Evolutionary conservation across 2,888 invertebrate genomes (phyloP), one percentile per base, ranked within the genome.

Genomic region (Vannuccia rotundouncinata): DNA sequence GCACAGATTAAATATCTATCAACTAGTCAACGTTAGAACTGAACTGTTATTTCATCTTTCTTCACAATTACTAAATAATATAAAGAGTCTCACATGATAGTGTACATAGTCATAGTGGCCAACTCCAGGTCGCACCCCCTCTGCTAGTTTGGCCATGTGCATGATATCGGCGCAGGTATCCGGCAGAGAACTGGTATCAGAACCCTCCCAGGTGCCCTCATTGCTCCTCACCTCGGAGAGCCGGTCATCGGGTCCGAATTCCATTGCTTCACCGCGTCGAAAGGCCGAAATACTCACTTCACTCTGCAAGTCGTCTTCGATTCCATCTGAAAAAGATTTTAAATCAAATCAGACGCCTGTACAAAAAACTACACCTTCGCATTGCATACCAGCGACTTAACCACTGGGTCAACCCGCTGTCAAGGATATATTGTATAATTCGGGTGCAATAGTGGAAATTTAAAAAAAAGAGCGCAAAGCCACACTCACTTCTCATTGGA

Each of bases 251-350:
- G 45, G 45, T 10, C 45, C 45, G 45, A 45, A 45, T 17, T 45
- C 45, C 45, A 45, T 45, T 10, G 45, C 45, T n/a, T 30, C 31
- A 31, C 77, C 77, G 30, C 77, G 30, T n/a, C 77, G 45, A 45
- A 31, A 77, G 25, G 77, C 77, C 45, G 77, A 77, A 30, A 77
- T 77, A 31, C 77, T 77, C 17, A 77, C 77, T 45, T 31, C 77
- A 25, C 31, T 31, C n/a, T 1, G 31, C n/a, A 77, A 25, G 45
- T 77, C 77, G 17, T 45, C 45, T 45, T 45, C 45, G 17, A 45
- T 45, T 45, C 45, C 45, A 45, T 45, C 45, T 45, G 17, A 17
- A 45, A 45, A 10, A 45, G n/a, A n/a, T n/a, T n/a, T n/a, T n/a
- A n/a, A n/a, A n/a, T n/a, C n/a, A n/a, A n/a, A n/a, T n/a, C n/a